These are phyloP conservation scores for Hystrix cristata DNA, from an alignment of 2,113 vertebrate species.

Conservation along the genomic window DNA sequence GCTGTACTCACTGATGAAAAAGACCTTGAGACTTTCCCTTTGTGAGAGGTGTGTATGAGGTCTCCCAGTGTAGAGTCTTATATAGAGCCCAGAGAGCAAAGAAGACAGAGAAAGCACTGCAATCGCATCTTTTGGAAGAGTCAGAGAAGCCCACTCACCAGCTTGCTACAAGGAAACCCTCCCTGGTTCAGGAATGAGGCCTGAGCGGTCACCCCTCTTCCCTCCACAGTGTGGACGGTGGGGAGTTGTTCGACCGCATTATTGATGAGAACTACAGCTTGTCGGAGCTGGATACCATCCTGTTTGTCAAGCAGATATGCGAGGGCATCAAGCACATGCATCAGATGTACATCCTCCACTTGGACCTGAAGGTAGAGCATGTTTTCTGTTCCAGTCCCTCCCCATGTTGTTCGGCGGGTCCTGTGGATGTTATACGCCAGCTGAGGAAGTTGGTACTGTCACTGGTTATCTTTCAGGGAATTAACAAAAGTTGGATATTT, in stretches of 20 bases:
- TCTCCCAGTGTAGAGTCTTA: too few species aligned
- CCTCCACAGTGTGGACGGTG: conserved; percentile 94
- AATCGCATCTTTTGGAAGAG: neutral
- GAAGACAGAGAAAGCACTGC: neutral
- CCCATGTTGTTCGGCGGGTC: too few species aligned
- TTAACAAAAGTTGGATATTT: neutral
- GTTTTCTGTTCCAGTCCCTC: neutral
- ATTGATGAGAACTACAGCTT: conserved; percentile 96
- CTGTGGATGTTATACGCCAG: neutral
- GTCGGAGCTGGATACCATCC: conserved; percentile 95
- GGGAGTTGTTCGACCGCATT: conserved; percentile 98
- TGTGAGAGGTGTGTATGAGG: neutral
- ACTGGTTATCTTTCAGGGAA: neutral
- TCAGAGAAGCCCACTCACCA: neutral
- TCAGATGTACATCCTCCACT: conserved; percentile 98
- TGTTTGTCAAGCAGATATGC: conserved; percentile 96
- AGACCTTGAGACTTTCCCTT: neutral
- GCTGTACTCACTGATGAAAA: too few species aligned
- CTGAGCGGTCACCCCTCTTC: conserved; percentile 3
- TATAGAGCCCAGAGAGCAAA: neutral
- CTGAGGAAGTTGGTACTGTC: neutral
- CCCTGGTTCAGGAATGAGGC: neutral
- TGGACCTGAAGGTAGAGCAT: conserved; percentile 96
- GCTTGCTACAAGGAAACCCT: neutral
- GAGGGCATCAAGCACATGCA: conserved; percentile 98